Conservation (phyloP, 2,113 vertebrate genomes). For the Malurus alboscapulatus region DNA sequence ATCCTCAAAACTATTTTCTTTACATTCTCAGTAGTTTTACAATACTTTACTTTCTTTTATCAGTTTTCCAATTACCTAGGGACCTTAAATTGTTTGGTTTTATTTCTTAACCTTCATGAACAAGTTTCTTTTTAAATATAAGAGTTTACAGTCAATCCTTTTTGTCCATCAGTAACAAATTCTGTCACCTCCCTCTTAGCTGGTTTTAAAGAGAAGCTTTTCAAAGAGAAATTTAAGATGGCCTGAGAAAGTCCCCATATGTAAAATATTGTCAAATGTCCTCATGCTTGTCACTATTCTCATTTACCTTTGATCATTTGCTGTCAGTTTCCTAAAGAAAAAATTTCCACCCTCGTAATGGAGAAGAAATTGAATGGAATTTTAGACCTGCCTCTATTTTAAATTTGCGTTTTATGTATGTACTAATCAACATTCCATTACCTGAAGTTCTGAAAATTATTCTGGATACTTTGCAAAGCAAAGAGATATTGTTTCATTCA, state of each 20-base stretch:
- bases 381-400: not conserved
- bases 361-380: not conserved
- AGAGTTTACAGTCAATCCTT: not conserved
- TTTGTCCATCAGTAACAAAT: not conserved
- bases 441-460: not conserved
- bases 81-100: not conserved
- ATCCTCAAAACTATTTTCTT: not conserved
- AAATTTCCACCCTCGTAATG: not conserved
- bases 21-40: not conserved
- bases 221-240: not conserved
- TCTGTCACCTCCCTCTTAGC: not conserved
- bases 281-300: not conserved
- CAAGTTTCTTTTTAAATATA: not conserved
- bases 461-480: not conserved
- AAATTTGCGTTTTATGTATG: not conserved
- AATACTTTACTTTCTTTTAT: not conserved
- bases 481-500: not conserved
- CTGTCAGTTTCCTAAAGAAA: not conserved
- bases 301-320: not conserved
- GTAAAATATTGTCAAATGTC: not conserved
- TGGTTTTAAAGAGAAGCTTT: not conserved
- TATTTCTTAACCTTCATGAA: not conserved
- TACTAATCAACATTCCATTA: not conserved
- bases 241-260: not conserved
- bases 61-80: not conserved